Evolutionary conservation across 2,113 vertebrate genomes (phyloP).

Genomic region (Myotis davidii): DNA sequence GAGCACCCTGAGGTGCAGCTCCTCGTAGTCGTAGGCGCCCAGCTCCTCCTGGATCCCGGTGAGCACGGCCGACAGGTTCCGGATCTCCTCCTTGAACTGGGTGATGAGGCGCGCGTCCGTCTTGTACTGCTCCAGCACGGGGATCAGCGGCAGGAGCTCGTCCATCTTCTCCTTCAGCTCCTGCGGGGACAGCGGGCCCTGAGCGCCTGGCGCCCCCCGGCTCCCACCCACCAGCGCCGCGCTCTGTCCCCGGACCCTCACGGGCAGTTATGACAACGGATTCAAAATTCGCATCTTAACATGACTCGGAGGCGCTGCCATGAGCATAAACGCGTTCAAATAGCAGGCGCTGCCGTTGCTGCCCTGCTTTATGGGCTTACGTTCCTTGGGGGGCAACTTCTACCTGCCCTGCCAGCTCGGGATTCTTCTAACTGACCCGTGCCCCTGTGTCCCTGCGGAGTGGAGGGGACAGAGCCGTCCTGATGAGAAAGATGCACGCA

Average conservation of each 20-base stretch:
- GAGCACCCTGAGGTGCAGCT: slow-evolving; percentile 95
- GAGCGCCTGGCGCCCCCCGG: slow-evolving; percentile 33
- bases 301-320: slow-evolving; percentile 44
- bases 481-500: neutral
- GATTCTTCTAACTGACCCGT: slow-evolving; percentile 27
- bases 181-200: slow-evolving; percentile 82
- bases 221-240: neutral
- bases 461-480: neutral
- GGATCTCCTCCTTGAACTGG: slow-evolving; percentile 98
- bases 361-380: slow-evolving; percentile 54
- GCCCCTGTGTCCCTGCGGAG: neutral
- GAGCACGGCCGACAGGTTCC: slow-evolving; percentile 94
- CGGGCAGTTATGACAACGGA: slow-evolving; percentile 43
- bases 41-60: slow-evolving; percentile 97
- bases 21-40: slow-evolving; percentile 96
- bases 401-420: neutral
- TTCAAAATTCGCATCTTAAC: slow-evolving; percentile 50
- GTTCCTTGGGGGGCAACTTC: slow-evolving; percentile 36
- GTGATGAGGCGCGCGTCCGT: slow-evolving; percentile 96
- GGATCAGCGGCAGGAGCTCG: slow-evolving; percentile 96
- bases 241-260: slow-evolving; percentile 35
- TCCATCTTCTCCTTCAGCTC: slow-evolving; percentile 98
- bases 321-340: slow-evolving; percentile 60
- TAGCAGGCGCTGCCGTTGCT: slow-evolving; percentile 16
- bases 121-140: slow-evolving; percentile 98